phyloP scores from a whole-genome alignment of 1,140 invertebrate species.

The Neodiprion lecontei region DNA sequence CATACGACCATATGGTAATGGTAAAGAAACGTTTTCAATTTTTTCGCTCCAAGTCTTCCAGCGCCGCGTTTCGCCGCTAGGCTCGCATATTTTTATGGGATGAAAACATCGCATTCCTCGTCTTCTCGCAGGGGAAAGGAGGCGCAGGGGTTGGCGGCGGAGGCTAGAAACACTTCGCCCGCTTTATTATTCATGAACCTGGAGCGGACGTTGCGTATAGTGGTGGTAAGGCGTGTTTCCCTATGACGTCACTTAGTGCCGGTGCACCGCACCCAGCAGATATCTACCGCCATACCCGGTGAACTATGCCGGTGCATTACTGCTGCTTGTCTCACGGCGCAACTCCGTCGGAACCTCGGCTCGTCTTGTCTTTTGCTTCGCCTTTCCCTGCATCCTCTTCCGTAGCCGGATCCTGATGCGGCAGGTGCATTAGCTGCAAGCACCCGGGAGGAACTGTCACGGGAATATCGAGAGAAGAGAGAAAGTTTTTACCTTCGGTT shows the following conservation, averaged over 20 bases:
- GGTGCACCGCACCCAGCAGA: neutral
- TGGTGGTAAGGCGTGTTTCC: conserved; percentile 16
- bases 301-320: neutral
- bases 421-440: too few relatives aligned
- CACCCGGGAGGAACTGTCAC: too few relatives aligned
- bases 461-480: too few relatives aligned
- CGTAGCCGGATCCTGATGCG: too few relatives aligned
- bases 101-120: conserved; percentile 49
- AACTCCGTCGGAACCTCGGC: too few relatives aligned
- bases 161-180: conserved; percentile 51
- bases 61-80: conserved; percentile 10
- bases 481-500: too few relatives aligned
- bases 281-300: neutral
- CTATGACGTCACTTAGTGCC: conserved; percentile 13
- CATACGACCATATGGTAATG: too few relatives aligned
- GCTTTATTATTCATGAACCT: conserved; percentile 63
- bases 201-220: conserved; percentile 26
- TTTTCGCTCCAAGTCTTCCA: too few relatives aligned
- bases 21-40: too few relatives aligned
- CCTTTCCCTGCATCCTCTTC: too few relatives aligned
- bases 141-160: conserved; percentile 41
- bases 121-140: conserved; percentile 45
- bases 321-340: neutral
- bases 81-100: conserved; percentile 53
- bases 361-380: too few relatives aligned